These are phyloP conservation scores for Mormyrops boulengeri DNA, from an alignment of 2,797 vertebrate species.

Conservation along the genomic window DNA sequence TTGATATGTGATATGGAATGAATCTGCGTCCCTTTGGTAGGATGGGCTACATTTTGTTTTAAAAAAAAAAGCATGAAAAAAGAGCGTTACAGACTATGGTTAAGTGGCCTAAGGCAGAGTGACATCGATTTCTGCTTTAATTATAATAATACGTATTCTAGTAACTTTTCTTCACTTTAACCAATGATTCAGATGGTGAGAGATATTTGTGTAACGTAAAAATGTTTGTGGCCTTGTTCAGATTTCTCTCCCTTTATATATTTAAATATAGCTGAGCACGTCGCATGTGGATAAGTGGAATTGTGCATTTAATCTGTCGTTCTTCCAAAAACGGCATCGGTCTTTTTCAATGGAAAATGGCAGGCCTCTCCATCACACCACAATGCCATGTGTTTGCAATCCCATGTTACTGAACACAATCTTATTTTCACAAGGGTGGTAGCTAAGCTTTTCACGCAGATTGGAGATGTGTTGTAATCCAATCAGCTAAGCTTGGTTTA, in stretches of 20 bases:
- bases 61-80: conserved; percentile 54
- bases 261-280: background rate
- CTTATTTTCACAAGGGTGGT: conserved; percentile 18
- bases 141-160: background rate
- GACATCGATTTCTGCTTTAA: conserved; percentile 47
- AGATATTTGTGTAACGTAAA: background rate
- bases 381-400: background rate
- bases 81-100: conserved; percentile 55
- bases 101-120: conserved; percentile 57
- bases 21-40: conserved; percentile 65
- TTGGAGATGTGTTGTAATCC: conserved; percentile 19
- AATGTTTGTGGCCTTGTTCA: background rate
- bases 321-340: background rate
- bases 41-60: conserved; percentile 54
- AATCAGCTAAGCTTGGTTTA: conserved; percentile 23
- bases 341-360: background rate
- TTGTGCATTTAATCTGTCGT: background rate
- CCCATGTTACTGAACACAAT: conserved; percentile 22
- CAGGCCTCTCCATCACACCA: background rate
- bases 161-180: background rate
- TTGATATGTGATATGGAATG: conserved; percentile 72
- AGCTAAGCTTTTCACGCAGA: conserved; percentile 9
- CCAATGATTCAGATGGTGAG: background rate
- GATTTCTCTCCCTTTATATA: background rate
- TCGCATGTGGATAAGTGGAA: background rate